Base-by-base conservation (phyloP, 2,888 invertebrate species). In the Euzetes globulus region DNA sequence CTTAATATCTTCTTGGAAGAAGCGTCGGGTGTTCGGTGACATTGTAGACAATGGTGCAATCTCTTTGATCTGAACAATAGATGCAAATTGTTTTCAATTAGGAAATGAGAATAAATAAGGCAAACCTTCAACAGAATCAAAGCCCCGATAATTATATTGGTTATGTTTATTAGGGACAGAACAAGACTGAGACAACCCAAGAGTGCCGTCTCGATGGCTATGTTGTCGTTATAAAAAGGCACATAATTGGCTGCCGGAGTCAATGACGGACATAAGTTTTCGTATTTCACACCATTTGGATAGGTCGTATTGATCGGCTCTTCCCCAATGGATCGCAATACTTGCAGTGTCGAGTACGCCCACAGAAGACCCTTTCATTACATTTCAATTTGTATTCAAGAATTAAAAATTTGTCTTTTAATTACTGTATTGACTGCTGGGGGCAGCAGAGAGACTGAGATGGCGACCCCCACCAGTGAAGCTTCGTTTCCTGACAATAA, bases 1-100 rank as follows among this genome's bases (percentile, higher is more conserved):
- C 74, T 87, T 88, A 73, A 92, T 87, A 82, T 92, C 91, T 78
- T 88, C 88, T 81, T 90, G 89, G 91, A 91, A 92, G 82, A 90
- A 90, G 79, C 90, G 84, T 78, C 88, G 86, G 71, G 90, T 84
- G 80, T 89, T 89, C 29, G 89, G 88, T 13, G 76, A 76, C 77
- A 88, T 88, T 0, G 89, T 89, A 0, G 90, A 90, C 79, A 90
- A 89, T 0, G 90, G 91, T 72, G 91, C 91, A 11, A 91, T 91
- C 83, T 91, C 91, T 82, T 92, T 92, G 78, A 91, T 90, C 87
- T 87, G 76, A 37, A 37, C 1, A 13, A 47, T 50, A 27, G n/a
- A n/a, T n/a, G n/a, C 27, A 15, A 50, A 7, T 15, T 15, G 29
- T 29, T 41, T 71, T 60, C 17, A 71, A 45, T 79, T 79, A 58